phyloP scores from a whole-genome alignment of 2,888 invertebrate genomes.

The Parnassius mnemosyne region DNA sequence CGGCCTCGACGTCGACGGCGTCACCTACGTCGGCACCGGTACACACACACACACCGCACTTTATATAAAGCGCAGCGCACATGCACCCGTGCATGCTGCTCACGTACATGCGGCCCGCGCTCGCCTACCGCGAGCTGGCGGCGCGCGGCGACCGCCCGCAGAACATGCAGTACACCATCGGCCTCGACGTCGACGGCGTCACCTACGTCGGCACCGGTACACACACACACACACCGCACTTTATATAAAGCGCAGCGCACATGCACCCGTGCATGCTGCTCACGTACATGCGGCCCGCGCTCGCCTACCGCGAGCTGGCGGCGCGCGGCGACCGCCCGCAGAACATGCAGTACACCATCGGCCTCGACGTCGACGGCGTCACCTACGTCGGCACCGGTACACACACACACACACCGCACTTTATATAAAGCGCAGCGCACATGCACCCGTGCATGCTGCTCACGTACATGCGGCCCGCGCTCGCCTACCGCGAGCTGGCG shows the following conservation, averaged over 20 bases:
- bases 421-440: slow-evolving; percentile 79
- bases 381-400: slow-evolving; percentile 83
- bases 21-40: slow-evolving; percentile 84
- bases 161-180: slow-evolving; percentile 84
- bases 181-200: slow-evolving; percentile 82
- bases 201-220: slow-evolving; percentile 83
- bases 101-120: slow-evolving; percentile 86
- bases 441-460: slow-evolving; percentile 91
- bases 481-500: slow-evolving; percentile 65
- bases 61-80: slow-evolving; percentile 79
- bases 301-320: slow-evolving; percentile 65
- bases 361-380: slow-evolving; percentile 82
- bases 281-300: slow-evolving; percentile 86
- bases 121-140: slow-evolving; percentile 65
- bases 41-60: too few relatives aligned
- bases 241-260: slow-evolving; percentile 79
- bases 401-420: too few relatives aligned
- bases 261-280: slow-evolving; percentile 91
- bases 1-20: slow-evolving; percentile 82
- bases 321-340: slow-evolving; percentile 82
- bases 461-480: slow-evolving; percentile 86
- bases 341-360: slow-evolving; percentile 84
- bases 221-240: too few relatives aligned
- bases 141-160: slow-evolving; percentile 82
- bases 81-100: slow-evolving; percentile 91